Conservation (phyloP, 2,888 invertebrate species). For the Candidula unifasciata region DNA sequence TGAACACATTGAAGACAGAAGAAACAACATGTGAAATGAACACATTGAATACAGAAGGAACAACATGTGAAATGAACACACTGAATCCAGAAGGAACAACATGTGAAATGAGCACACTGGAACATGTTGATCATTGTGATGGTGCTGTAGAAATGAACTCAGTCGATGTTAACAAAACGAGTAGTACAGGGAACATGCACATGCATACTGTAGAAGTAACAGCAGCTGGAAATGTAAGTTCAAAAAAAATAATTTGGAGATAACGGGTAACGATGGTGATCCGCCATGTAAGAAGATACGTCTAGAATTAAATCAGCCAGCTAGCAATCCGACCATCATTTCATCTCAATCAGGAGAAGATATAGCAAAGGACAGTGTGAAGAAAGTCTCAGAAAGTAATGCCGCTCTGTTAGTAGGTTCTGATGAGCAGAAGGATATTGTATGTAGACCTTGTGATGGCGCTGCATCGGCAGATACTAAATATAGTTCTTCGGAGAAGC, state of each 20-base stretch:
- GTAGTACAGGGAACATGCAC: no score
- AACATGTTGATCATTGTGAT: no score
- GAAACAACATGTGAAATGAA: no score
- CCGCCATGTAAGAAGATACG: constrained; percentile 22
- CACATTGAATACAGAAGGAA: no score
- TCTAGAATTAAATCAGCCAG: neutral
- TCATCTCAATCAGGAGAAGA: neutral
- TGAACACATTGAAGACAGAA: no score
- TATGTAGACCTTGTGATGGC: neutral
- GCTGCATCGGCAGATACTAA: neutral
- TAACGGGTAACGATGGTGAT: neutral
- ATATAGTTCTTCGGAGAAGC: neutral
- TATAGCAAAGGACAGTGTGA: neutral
- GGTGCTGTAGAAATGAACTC: no score
- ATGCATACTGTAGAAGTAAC: neutral
- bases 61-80: no score
- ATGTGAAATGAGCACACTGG: no score
- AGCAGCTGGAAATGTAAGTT: neutral
- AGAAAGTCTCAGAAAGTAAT: neutral
- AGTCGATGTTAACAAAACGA: neutral
- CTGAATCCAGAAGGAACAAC: no score
- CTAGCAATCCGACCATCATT: neutral
- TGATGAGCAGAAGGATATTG: neutral
- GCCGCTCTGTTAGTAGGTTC: no score
- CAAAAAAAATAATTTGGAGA: neutral